Conservation (phyloP, 2,113 vertebrate species). For the Cromileptes altivelis region DNA sequence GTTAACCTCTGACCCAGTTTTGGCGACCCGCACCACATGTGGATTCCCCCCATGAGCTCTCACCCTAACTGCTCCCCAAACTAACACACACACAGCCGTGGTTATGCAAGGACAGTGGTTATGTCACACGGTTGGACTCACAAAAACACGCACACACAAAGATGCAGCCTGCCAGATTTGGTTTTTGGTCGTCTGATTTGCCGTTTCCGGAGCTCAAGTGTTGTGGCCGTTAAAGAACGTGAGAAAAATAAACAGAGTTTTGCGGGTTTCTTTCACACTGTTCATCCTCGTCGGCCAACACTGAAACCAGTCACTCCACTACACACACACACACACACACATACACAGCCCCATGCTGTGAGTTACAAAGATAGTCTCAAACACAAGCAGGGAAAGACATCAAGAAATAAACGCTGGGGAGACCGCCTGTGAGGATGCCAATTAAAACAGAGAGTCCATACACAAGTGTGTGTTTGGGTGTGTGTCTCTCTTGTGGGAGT, state of each 20-base stretch:
- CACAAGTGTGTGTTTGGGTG: slow-evolving; percentile 29
- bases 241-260: slow-evolving; percentile 55
- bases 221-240: slow-evolving; percentile 31
- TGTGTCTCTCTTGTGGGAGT: slow-evolving; percentile 47
- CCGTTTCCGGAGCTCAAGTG: slow-evolving; percentile 13
- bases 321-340: slow-evolving; percentile 18
- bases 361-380: slow-evolving; percentile 30
- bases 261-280: slow-evolving; percentile 9
- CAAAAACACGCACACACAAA: slow-evolving; percentile 38
- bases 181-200: slow-evolving; percentile 33
- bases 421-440: slow-evolving; percentile 55
- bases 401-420: slow-evolving; percentile 58
- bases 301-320: slow-evolving; percentile 8
- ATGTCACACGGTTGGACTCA: slow-evolving; percentile 53
- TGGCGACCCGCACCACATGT: slow-evolving; percentile 26
- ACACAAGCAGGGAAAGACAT: slow-evolving; percentile 43
- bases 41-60: slow-evolving; percentile 21
- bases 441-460: slow-evolving; percentile 61
- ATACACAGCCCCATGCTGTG: slow-evolving; percentile 25
- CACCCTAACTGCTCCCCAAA: not conserved
- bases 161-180: not conserved
- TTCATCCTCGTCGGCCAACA: slow-evolving; percentile 7
- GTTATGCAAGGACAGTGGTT: slow-evolving; percentile 54
- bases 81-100: not conserved
- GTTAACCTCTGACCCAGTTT: slow-evolving; percentile 54